Conservation (phyloP, 2,888 invertebrate species). For the Junonia oenone region DNA sequence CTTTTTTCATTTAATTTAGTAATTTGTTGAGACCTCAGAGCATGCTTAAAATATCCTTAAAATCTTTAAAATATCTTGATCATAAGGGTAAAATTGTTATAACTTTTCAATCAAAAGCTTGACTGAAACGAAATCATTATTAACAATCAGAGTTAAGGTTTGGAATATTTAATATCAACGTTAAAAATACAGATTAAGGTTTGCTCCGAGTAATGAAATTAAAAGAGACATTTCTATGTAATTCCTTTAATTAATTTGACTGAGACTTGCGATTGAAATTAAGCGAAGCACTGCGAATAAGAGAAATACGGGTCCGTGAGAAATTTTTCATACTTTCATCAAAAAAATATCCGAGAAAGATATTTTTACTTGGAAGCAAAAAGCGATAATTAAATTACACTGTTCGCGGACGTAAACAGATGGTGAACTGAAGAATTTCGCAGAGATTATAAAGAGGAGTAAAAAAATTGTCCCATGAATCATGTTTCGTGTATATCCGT, state of each 20-base stretch:
- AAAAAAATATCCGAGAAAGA: neutral
- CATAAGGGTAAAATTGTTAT: no score
- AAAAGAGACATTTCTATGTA: constrained; percentile 13
- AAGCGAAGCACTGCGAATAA: constrained; percentile 2
- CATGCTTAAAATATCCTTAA: no score
- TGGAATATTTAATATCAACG: neutral
- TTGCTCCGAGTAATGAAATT: constrained; percentile 10
- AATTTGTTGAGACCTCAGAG: no score
- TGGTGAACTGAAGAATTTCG: constrained; percentile 37
- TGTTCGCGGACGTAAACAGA: constrained; percentile 48
- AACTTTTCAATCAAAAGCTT: neutral
- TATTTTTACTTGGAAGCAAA: constrained; percentile 35
- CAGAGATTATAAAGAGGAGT: constrained; percentile 64
- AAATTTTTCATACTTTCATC: constrained; percentile 6
- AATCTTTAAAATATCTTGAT: no score
- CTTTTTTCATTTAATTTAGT: no score
- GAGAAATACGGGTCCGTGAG: neutral
- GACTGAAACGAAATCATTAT: neutral
- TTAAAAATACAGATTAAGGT: constrained; percentile 14
- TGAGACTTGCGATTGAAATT: constrained; percentile 11
- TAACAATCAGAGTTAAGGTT: neutral
- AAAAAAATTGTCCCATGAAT: constrained; percentile 45
- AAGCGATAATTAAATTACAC: constrained; percentile 57
- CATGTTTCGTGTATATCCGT: constrained; percentile 47
- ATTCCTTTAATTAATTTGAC: constrained; percentile 19